Evolutionary conservation across 2,797 vertebrate genomes (phyloP).

Genomic region (Toxotes lorentzi): DNA sequence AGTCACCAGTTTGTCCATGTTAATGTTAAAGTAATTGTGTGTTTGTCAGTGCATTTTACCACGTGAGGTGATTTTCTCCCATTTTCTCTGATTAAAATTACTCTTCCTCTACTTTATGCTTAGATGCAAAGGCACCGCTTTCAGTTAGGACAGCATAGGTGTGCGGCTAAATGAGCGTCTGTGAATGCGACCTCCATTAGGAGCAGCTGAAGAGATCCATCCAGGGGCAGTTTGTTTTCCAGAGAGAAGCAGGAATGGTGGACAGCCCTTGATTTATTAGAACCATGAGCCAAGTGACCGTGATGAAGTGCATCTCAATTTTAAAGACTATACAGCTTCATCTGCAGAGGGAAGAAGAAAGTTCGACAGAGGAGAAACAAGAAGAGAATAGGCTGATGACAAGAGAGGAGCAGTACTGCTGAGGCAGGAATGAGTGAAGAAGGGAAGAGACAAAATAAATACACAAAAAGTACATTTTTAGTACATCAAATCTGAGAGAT

Average conservation of each 20-base stretch:
- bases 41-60: not conserved
- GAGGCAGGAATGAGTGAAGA: constrained; percentile 25
- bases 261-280: constrained; percentile 87
- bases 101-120: not conserved
- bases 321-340: constrained; percentile 85
- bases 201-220: constrained; percentile 81
- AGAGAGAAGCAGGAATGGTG: constrained; percentile 77
- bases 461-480: not conserved
- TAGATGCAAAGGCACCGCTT: not conserved
- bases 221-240: constrained; percentile 84
- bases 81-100: constrained; percentile 30
- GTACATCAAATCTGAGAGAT: constrained; percentile 11
- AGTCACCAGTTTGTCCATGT: not conserved
- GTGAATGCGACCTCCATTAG: constrained; percentile 86
- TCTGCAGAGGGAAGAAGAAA: constrained; percentile 60
- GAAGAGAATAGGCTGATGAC: constrained; percentile 31
- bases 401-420: constrained; percentile 20
- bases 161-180: constrained; percentile 63
- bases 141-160: constrained; percentile 18
- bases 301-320: constrained; percentile 88
- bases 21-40: constrained; percentile 10
- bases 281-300: constrained; percentile 82
- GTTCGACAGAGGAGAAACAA: constrained; percentile 39
- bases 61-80: constrained; percentile 16
- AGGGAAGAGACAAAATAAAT: constrained; percentile 3